Conservation (phyloP, 2,888 invertebrate species). For the Eretmocerus hayati region DNA sequence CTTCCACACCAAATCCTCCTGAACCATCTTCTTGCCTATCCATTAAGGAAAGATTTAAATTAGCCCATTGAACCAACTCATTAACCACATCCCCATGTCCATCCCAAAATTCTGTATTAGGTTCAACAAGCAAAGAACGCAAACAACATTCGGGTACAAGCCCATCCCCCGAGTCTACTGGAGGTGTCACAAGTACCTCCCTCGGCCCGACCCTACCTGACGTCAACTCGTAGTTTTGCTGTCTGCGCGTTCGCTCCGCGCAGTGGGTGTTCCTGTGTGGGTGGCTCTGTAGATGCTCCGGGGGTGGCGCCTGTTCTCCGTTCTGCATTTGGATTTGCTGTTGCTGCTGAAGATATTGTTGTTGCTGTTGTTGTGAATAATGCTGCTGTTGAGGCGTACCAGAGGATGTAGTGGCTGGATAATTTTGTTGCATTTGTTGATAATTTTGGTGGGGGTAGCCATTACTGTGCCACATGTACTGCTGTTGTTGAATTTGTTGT, state of each 20-base stretch:
- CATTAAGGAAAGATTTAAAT: too few species aligned
- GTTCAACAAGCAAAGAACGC: too few species aligned
- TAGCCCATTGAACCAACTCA: too few species aligned
- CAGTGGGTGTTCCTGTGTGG: constrained; percentile 22
- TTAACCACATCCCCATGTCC: too few species aligned
- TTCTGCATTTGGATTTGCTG: constrained; percentile 33
- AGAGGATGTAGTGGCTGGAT: not conserved
- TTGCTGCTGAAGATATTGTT: constrained; percentile 23
- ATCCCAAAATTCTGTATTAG: too few species aligned
- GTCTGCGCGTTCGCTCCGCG: constrained; percentile 17
- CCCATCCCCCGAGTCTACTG: too few species aligned
- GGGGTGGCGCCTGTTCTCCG: constrained; percentile 30
- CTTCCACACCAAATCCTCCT: too few species aligned
- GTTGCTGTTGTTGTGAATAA: constrained; percentile 22
- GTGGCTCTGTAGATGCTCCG: constrained; percentile 26
- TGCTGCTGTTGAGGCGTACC: constrained; percentile 20
- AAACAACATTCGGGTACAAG: too few species aligned
- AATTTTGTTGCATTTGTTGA: constrained; percentile 18
- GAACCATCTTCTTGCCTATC: too few species aligned
- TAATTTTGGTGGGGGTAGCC: constrained; percentile 12
- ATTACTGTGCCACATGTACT: not conserved
- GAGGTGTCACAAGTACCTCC: too few species aligned
- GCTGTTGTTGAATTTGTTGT: constrained; percentile 17
- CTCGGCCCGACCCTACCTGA: constrained; percentile 10
- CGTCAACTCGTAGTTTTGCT: constrained; percentile 10